These are phyloP conservation scores for Rhodophaea formosa DNA, from an alignment of 2,888 invertebrate genomes.

Conservation along the genomic window DNA sequence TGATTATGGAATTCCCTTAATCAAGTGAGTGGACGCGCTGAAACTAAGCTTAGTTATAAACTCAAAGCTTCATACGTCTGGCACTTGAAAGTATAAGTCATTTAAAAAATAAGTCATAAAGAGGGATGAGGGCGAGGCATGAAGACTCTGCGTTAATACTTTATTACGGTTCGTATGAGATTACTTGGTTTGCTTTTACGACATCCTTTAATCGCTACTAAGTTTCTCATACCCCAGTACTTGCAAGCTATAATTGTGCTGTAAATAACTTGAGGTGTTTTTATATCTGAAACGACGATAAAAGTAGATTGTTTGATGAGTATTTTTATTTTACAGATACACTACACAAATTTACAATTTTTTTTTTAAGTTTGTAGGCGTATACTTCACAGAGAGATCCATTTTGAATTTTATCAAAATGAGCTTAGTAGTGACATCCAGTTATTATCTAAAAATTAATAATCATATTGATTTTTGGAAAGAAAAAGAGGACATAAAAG, in stretches of 20 bases:
- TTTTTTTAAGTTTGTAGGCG: too few relatives aligned
- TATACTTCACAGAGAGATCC: too few relatives aligned
- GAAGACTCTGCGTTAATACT: constrained; percentile 50
- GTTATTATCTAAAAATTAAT: too few relatives aligned
- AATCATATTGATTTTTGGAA: too few relatives aligned
- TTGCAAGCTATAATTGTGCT: constrained; percentile 23
- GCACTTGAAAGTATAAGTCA: constrained; percentile 13
- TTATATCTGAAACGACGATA: constrained; percentile 18
- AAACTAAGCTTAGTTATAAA: not conserved
- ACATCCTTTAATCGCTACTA: constrained; percentile 59
- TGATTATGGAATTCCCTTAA: not conserved
- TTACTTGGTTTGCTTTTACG: constrained; percentile 60
- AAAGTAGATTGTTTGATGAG: not conserved
- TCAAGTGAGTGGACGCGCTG: constrained; percentile 2
- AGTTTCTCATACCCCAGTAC: constrained; percentile 34
- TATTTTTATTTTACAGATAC: too few relatives aligned
- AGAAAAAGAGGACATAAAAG: too few relatives aligned
- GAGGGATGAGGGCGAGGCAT: constrained; percentile 31
- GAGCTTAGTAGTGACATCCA: too few relatives aligned
- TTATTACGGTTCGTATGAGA: constrained; percentile 60
- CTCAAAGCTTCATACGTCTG: not conserved
- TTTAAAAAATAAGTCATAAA: constrained; percentile 30
- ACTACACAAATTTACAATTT: too few relatives aligned
- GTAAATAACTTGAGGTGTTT: constrained; percentile 17
- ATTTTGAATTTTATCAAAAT: too few relatives aligned